These are phyloP conservation scores for Achroia grisella DNA, from an alignment of 1,140 invertebrate species.

Conservation along the genomic window DNA sequence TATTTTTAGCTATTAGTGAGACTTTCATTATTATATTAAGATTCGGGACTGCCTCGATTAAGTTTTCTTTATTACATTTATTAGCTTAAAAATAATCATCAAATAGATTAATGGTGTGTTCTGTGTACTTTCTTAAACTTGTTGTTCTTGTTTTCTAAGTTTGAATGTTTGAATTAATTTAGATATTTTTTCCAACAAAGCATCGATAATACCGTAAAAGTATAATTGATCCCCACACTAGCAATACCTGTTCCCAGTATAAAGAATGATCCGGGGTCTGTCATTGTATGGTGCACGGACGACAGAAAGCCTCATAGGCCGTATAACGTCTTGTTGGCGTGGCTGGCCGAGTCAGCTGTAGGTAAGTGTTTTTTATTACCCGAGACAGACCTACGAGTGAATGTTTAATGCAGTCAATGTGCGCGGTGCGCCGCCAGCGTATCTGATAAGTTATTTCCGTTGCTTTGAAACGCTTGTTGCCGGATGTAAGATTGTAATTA, in stretches of 20 bases:
- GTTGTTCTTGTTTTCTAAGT: no score
- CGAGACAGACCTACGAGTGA: slow-evolving; percentile 12
- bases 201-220: neutral
- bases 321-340: slow-evolving; percentile 28
- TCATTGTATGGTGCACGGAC: slow-evolving; percentile 39
- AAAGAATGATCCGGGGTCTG: slow-evolving; percentile 51
- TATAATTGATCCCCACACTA: slow-evolving; percentile 21
- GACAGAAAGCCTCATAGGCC: slow-evolving; percentile 40
- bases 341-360: slow-evolving; percentile 24
- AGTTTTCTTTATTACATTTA: no score
- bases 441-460: slow-evolving; percentile 62
- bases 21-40: no score
- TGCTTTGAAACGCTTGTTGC: slow-evolving; percentile 27
- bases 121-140: no score
- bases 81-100: no score
- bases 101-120: no score
- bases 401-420: neutral
- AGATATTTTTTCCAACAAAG: no score
- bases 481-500: slow-evolving; percentile 17
- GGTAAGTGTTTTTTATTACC: slow-evolving; percentile 37
- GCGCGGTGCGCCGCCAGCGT: slow-evolving; percentile 18
- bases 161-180: no score
- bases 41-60: no score
- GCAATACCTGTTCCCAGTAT: slow-evolving; percentile 44
- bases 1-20: no score